Percentiles rank a stretch among this genome's conserved stretches.
Evolutionary conservation across 2,888 invertebrate genomes (phyloP).

Genomic region (Cataglyphis albicans): DNA sequence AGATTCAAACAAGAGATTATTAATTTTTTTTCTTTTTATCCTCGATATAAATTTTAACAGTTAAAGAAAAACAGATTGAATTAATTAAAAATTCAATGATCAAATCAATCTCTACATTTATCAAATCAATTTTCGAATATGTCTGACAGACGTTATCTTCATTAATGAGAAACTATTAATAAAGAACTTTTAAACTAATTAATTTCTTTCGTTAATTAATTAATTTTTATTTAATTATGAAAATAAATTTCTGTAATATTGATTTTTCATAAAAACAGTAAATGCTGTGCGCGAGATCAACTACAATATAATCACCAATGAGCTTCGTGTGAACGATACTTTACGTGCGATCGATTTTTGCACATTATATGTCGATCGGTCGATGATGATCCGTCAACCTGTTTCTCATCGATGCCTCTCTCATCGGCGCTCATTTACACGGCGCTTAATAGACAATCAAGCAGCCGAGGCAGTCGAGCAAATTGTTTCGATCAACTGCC

Average conservation of each 20-base stretch:
- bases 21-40: neutral
- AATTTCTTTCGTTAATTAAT: slow-evolving; percentile 14
- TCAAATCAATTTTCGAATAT: neutral
- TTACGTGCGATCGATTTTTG: slow-evolving; percentile 59
- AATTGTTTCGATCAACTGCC: slow-evolving; percentile 82
- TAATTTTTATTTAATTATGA: slow-evolving; percentile 21
- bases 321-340: neutral
- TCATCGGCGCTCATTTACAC: slow-evolving; percentile 73
- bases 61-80: neutral
- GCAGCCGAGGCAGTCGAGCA: slow-evolving; percentile 69
- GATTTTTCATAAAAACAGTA: neutral
- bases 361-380: slow-evolving; percentile 58
- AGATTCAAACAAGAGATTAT: neutral
- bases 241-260: neutral
- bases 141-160: neutral
- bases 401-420: slow-evolving; percentile 64
- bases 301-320: neutral
- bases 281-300: neutral
- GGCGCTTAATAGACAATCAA: slow-evolving; percentile 82
- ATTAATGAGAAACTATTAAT: neutral
- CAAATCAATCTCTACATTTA: neutral
- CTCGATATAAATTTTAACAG: neutral
- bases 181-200: slow-evolving; percentile 1
- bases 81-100: slow-evolving; percentile 7
- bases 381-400: slow-evolving; percentile 60